phyloP scores from a whole-genome alignment of 2,888 invertebrate genomes.

The Polylopha cassiicola region DNA sequence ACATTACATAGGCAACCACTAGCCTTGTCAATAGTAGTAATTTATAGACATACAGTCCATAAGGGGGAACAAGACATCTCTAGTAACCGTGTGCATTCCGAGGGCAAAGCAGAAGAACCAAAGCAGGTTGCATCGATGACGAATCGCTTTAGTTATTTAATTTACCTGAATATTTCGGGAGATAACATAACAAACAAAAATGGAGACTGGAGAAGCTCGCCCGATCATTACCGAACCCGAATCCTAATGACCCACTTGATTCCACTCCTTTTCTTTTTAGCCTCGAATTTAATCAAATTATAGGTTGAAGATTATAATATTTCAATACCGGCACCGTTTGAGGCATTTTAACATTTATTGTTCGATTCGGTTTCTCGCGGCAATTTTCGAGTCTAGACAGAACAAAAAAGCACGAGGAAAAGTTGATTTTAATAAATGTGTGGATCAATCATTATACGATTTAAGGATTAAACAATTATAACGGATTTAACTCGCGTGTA shows the following conservation, averaged over 20 bases:
- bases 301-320: conserved; percentile 75
- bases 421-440: conserved; percentile 14
- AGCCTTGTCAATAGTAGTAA: no score
- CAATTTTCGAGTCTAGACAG: conserved; percentile 71
- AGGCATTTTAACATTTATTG: conserved; percentile 71
- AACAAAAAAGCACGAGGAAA: conserved; percentile 37
- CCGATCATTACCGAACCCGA: conserved; percentile 71
- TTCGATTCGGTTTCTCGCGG: conserved; percentile 60
- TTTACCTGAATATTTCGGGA: conserved; percentile 49
- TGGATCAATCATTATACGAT: background rate
- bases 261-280: conserved; percentile 67
- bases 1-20: no score
- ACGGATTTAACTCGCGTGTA: no score
- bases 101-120: conserved; percentile 21
- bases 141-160: conserved; percentile 43
- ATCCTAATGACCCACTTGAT: conserved; percentile 71
- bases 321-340: conserved; percentile 73
- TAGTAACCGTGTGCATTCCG: conserved; percentile 20
- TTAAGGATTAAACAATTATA: background rate
- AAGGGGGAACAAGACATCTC: no score
- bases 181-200: conserved; percentile 66
- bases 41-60: no score
- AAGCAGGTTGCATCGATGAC: conserved; percentile 28
- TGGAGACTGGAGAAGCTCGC: conserved; percentile 42
- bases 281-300: conserved; percentile 74